These are phyloP conservation scores for Choloepus didactylus DNA, from an alignment of 2,797 vertebrate species.

Conservation along the genomic window DNA sequence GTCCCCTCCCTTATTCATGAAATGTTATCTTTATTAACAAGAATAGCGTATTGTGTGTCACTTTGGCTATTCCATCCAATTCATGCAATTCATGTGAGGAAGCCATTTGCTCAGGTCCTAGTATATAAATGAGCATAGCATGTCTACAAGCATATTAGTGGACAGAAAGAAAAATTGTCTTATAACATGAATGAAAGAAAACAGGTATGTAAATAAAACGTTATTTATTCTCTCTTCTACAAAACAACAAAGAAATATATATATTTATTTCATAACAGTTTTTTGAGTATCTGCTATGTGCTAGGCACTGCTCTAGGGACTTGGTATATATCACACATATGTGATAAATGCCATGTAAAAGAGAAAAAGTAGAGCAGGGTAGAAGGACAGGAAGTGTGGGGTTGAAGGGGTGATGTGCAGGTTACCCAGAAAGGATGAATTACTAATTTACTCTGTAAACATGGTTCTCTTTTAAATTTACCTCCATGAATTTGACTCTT, in stretches of 20 bases:
- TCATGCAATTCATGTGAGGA: background rate
- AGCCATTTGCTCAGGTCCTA: background rate
- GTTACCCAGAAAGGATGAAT: background rate
- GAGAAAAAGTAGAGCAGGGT: background rate
- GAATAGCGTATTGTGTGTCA: accelerated
- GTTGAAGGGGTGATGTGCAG: background rate
- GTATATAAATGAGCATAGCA: background rate
- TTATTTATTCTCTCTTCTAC: background rate
- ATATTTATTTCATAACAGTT: background rate
- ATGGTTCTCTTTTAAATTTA: background rate
- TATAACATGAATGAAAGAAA: background rate
- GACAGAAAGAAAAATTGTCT: background rate
- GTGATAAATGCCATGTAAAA: background rate
- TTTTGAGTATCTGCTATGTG: background rate
- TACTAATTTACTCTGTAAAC: background rate
- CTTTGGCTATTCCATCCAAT: background rate
- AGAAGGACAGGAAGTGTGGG: background rate
- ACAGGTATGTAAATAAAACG: background rate
- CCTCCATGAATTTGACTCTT: background rate
- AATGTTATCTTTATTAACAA: background rate
- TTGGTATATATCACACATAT: background rate
- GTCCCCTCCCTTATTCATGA: background rate
- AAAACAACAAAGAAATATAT: background rate
- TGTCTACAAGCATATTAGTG: background rate
- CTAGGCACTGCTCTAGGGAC: background rate